phyloP scores from a whole-genome alignment of 2,113 vertebrate species.

The Arvicanthis niloticus region DNA sequence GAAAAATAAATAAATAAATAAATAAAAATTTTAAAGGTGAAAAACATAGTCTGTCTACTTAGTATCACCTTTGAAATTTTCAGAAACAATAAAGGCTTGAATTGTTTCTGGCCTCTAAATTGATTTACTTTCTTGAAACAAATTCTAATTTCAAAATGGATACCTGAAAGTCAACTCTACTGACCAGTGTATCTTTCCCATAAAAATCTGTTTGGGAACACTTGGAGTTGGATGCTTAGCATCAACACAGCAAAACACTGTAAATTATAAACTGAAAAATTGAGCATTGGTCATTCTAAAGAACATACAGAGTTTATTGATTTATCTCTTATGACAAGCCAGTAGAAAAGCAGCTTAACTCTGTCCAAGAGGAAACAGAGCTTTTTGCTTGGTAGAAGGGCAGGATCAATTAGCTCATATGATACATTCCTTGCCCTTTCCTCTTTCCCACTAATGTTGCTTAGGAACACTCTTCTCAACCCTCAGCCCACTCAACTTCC shows the following conservation, averaged over 20 bases:
- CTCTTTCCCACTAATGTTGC: neutral
- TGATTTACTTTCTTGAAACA: constrained; percentile 29
- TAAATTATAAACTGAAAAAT: neutral
- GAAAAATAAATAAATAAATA: too few species aligned
- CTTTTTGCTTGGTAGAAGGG: neutral
- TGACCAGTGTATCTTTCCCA: neutral
- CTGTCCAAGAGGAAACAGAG: neutral
- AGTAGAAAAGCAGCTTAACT: neutral
- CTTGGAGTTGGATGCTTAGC: neutral
- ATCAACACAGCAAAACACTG: neutral
- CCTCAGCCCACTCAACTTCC: neutral
- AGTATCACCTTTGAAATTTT: neutral
- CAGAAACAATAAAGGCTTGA: constrained; percentile 15
- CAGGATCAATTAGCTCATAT: neutral
- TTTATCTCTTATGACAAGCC: neutral
- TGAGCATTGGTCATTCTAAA: neutral
- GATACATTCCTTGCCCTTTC: neutral
- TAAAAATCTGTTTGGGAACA: neutral
- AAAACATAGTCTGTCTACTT: neutral
- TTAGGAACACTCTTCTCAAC: neutral
- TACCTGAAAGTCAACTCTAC: neutral
- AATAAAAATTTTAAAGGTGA: neutral
- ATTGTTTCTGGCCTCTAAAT: neutral
- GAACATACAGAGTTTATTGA: neutral
- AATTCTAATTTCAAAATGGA: neutral